Base-by-base conservation (phyloP, 53 echinoderm and acorn worm species). In the Arbacia lixula region DNA sequence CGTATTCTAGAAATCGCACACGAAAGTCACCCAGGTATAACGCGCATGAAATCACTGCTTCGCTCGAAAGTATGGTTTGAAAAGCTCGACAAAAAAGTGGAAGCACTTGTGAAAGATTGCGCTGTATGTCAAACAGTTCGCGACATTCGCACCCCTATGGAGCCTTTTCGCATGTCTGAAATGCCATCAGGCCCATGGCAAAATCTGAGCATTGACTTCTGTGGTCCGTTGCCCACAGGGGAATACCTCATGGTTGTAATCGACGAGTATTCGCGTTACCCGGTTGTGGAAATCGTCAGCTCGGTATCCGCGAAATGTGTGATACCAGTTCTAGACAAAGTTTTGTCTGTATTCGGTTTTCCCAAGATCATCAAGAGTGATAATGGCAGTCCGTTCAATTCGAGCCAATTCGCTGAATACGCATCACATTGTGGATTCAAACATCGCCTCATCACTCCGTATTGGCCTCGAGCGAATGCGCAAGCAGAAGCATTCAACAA, bases 401-500 rank as follows among this genome's bases (percentile, higher is more conserved):
- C 83, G 19, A 29, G n/a, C 30, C 30, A n/a, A 20, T 83, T 83
- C 51, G 65, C 64, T 0, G 54, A 83, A 42, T 83, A 83, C 35
- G 53, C 83, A 20, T 50, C 51, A 3, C 66, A 83, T 39, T 66
- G 66, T 66, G 83, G 83, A 53, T 83, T 83, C 52, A 3, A 68
- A 16, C 84, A 84, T 40, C 53, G 84, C 36, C 35, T 14, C 35
- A 68, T 84, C 33, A 84, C 84, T 52, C 84, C 84, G n/a, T 41
- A 68, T 32, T 84, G 54, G 52, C 84, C 68, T 12, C 67, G 36
- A 68, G 84, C 68, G 31, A 84, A 84, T 37, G 84, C 84, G 4
- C 84, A 84, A 28, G 84, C 84, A 1, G 84, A 84, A 53, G 53
- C 84, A 5, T 84, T 84, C 29, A 84, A 84, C 58, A 85, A 72